Conservation (phyloP, 2,113 vertebrate genomes). For the Oxygymnocypris stewartii region DNA sequence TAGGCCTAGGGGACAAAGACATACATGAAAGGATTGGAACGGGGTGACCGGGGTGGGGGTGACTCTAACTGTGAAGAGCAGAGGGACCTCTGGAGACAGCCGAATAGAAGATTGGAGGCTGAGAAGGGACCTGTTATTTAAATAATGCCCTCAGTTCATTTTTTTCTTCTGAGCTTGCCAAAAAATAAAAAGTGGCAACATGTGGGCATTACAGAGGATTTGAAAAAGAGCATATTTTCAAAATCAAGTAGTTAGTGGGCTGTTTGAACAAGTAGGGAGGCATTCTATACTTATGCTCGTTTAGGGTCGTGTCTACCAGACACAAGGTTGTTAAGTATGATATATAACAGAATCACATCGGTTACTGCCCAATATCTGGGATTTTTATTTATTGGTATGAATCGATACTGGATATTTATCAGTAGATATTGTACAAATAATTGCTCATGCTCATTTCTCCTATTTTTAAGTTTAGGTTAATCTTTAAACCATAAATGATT, state of each 20-base stretch:
- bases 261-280: not conserved
- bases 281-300: not conserved
- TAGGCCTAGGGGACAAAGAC: constrained; percentile 61
- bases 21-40: constrained; percentile 64
- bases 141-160: constrained; percentile 22
- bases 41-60: constrained; percentile 58
- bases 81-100: constrained; percentile 1
- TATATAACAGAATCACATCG: not conserved
- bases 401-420: not conserved
- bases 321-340: not conserved
- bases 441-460: not conserved
- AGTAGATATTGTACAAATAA: not conserved
- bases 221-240: not conserved
- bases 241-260: not conserved
- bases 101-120: not conserved
- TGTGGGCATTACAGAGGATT: not conserved
- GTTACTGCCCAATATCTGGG: not conserved
- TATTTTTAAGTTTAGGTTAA: not conserved
- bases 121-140: constrained; percentile 30
- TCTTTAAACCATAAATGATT: not conserved
- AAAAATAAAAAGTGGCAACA: not conserved
- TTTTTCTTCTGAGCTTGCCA: not conserved
- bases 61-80: constrained; percentile 15
- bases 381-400: not conserved
- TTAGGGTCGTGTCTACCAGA: not conserved